Conservation (phyloP, 1,140 invertebrate genomes). For the Geopemphigus sp. region DNA sequence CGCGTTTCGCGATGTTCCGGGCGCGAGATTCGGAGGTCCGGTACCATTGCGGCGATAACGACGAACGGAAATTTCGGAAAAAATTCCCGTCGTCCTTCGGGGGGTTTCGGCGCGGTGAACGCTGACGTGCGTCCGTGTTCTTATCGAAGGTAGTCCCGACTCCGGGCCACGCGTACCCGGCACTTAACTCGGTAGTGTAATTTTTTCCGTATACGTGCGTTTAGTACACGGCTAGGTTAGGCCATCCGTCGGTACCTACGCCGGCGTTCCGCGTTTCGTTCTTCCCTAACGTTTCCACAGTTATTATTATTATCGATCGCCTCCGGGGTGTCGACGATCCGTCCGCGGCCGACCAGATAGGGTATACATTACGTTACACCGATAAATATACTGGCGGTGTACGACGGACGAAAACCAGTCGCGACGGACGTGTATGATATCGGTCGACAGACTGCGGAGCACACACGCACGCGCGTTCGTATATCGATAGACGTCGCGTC, state of each 20-base stretch:
- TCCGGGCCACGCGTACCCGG: not conserved
- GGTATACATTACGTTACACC: not conserved
- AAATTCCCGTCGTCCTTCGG: conserved; percentile 46
- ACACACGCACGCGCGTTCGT: not conserved
- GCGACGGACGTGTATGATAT: not conserved
- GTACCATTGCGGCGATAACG: conserved; percentile 27
- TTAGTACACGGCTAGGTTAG: not conserved
- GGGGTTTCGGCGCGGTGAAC: not conserved
- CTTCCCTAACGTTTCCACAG: not conserved
- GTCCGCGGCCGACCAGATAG: not conserved
- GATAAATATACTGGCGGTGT: not conserved
- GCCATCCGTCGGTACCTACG: conserved; percentile 22
- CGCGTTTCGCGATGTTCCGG: too few species aligned
- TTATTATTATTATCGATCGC: conserved; percentile 34
- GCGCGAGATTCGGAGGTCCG: too few species aligned
- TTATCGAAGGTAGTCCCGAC: too few species aligned
- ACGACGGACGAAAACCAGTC: conserved; percentile 16
- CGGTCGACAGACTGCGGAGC: not conserved
- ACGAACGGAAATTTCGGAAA: too few species aligned
- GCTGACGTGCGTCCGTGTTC: not conserved
- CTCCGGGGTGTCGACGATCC: conserved; percentile 15
- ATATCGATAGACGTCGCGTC: not conserved
- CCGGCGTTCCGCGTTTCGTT: too few species aligned
- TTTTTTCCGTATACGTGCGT: conserved; percentile 17
- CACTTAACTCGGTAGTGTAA: conserved; percentile 47